Percentiles rank a stretch among this genome's conserved stretches.
Conservation (phyloP, 1,140 invertebrate species). For the Cylas formicarius region DNA sequence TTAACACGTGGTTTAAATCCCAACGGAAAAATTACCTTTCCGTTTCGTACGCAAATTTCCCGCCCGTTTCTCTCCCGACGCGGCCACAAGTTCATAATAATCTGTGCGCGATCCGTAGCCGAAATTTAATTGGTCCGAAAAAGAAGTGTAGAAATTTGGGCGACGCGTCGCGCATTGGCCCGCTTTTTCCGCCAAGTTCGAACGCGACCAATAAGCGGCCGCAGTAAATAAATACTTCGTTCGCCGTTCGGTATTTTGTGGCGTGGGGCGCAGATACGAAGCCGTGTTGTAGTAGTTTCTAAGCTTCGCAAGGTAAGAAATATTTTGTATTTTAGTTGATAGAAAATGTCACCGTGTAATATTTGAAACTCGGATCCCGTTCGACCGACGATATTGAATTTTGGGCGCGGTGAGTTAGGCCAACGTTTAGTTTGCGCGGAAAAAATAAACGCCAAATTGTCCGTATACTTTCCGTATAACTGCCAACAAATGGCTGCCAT, state of each 20-base stretch:
- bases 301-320: slow-evolving; percentile 53
- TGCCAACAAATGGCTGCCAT: slow-evolving; percentile 43
- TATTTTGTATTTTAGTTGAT: slow-evolving; percentile 46
- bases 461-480: slow-evolving; percentile 34
- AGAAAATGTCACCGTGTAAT: slow-evolving; percentile 46
- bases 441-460: slow-evolving; percentile 31
- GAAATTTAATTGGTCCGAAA: slow-evolving; percentile 25
- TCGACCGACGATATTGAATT: slow-evolving; percentile 24
- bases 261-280: slow-evolving; percentile 56
- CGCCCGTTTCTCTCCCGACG: too few species aligned
- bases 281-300: slow-evolving; percentile 52
- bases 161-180: slow-evolving; percentile 46
- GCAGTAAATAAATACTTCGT: slow-evolving; percentile 47
- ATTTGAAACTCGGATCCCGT: slow-evolving; percentile 28
- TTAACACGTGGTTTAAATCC: too few species aligned
- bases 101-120: too few species aligned
- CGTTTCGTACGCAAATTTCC: too few species aligned
- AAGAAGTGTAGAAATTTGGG: slow-evolving; percentile 23
- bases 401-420: slow-evolving; percentile 8
- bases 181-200: slow-evolving; percentile 54
- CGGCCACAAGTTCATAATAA: too few species aligned
- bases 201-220: slow-evolving; percentile 49
- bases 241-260: slow-evolving; percentile 50
- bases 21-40: too few species aligned
- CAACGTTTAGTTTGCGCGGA: slow-evolving; percentile 26